These are phyloP conservation scores for Copidosoma floridanum DNA, from an alignment of 1,140 invertebrate genomes.

Conservation along the genomic window DNA sequence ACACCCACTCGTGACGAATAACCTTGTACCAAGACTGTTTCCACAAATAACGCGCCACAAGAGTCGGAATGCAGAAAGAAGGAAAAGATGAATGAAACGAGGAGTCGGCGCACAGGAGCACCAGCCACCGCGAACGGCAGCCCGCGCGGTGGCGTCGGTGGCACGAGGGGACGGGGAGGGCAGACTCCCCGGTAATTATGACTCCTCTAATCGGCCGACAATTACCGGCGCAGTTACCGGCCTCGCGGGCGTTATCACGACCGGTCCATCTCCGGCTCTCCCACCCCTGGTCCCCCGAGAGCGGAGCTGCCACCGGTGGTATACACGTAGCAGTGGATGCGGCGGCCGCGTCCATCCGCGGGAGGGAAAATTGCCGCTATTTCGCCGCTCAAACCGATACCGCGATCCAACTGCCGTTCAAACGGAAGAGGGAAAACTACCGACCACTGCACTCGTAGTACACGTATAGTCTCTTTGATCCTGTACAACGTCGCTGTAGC, in stretches of 20 bases:
- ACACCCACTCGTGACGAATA: too few species aligned
- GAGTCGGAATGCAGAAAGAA: constrained; percentile 24
- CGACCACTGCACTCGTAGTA: too few species aligned
- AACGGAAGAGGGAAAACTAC: not conserved
- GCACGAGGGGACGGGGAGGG: too few species aligned
- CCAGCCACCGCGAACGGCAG: constrained; percentile 36
- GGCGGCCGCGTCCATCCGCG: constrained; percentile 11
- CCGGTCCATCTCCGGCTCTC: constrained; percentile 44
- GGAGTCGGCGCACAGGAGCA: constrained; percentile 32
- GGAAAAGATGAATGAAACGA: constrained; percentile 46
- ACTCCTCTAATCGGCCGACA: constrained; percentile 53
- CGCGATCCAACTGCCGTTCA: too few species aligned
- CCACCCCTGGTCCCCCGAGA: not conserved
- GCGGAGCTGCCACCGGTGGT: constrained; percentile 2
- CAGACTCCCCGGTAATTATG: too few species aligned
- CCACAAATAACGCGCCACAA: too few species aligned
- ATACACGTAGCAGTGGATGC: not conserved
- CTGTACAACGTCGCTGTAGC: too few species aligned
- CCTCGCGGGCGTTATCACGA: constrained; percentile 46
- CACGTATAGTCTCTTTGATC: too few species aligned
- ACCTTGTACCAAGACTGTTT: too few species aligned
- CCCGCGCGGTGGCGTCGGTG: not conserved
- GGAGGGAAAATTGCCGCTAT: constrained; percentile 18
- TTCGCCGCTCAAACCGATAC: constrained; percentile 1
- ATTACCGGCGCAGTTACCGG: constrained; percentile 51